Evolutionary conservation across 2,888 invertebrate species (phyloP), one percentile per base, ranked within the genome.

Genomic region (Pimpla rufipes): DNA sequence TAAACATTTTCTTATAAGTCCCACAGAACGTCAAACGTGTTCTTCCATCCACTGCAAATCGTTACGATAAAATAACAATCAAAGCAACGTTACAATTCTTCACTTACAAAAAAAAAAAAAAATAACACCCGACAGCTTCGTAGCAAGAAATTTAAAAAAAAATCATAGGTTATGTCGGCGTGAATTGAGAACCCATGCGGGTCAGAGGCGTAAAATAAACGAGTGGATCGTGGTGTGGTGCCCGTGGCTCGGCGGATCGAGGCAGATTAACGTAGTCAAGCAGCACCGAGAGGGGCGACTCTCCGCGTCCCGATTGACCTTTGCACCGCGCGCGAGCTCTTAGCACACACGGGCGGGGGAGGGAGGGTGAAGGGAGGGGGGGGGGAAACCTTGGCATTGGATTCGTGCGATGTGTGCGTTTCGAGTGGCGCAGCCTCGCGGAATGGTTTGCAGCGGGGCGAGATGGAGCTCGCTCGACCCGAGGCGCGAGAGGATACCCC

Each of bases 221-320:
- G 73, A 80, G 29, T 29, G 29, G 29, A 29, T 29, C 29, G 29
- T 59, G 29, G 67, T 86, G 76, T 73, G 81, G 71, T 74, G 79
- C 55, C 80, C 62, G 80, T 52, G 81, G 81, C 79, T 77, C 83
- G 67, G 81, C 71, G 79, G 73, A 79, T 84, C 81, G 79, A 66
- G 67, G 62, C 76, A 74, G 78, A 74, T 85, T 80, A 83, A 75
- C 85, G 74, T 66, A 81, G 78, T 59, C 67, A 83, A 83, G 77
- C 29, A 83, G 77, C 75, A 81, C 66, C 45, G 76, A 80, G 83
- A 77, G 62, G 62, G 79, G 84, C 79, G 84, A 68, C 80, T n/a
- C n/a, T n/a, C n/a, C 81, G 76, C 81, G 64, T 85, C 70, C 78
- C 81, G 81, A 85, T 83, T 83, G 83, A 85, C 85, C 85, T 80